phyloP scores from a whole-genome alignment of 2,888 invertebrate genomes.

The Drosophila emarginata region DNA sequence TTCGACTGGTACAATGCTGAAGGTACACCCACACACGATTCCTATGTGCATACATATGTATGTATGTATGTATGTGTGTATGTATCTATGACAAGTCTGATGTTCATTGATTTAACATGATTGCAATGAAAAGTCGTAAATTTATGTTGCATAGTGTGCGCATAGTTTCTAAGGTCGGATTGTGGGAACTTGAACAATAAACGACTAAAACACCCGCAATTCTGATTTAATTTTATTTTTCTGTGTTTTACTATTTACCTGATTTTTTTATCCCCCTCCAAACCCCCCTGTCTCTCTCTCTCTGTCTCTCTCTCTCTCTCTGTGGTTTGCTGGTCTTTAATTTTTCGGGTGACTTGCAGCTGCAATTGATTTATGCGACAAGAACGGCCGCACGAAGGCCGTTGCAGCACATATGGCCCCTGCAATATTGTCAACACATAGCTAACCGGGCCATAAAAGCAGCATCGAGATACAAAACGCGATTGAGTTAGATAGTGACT shows the following conservation, averaged over 20 bases:
- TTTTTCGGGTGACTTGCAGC: slow-evolving; percentile 35
- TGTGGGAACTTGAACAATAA: slow-evolving; percentile 11
- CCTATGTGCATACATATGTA: slow-evolving; percentile 12
- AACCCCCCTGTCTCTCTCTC: slow-evolving; percentile 19
- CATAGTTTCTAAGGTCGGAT: slow-evolving; percentile 73
- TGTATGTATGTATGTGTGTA: too few relatives aligned
- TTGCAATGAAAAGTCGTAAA: slow-evolving; percentile 53
- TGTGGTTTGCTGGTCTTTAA: background rate
- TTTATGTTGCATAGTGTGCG: slow-evolving; percentile 45
- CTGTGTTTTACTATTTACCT: slow-evolving; percentile 39
- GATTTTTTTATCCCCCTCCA: too few relatives aligned
- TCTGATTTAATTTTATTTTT: slow-evolving; percentile 28
- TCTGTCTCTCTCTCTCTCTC: too few relatives aligned
- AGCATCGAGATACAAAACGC: slow-evolving; percentile 63
- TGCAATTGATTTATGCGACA: slow-evolving; percentile 67
- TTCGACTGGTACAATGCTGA: slow-evolving; percentile 7
- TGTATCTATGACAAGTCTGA: slow-evolving; percentile 36
- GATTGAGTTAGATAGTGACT: slow-evolving; percentile 30
- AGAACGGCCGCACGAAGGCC: slow-evolving; percentile 62
- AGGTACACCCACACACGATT: slow-evolving; percentile 62
- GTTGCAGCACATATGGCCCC: slow-evolving; percentile 67
- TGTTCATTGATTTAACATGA: slow-evolving; percentile 70
- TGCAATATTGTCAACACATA: slow-evolving; percentile 65
- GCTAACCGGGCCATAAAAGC: slow-evolving; percentile 66
- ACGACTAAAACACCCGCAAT: slow-evolving; percentile 66